Base-by-base conservation (phyloP, 2,797 vertebrate species). In the Ara ararauna region DNA sequence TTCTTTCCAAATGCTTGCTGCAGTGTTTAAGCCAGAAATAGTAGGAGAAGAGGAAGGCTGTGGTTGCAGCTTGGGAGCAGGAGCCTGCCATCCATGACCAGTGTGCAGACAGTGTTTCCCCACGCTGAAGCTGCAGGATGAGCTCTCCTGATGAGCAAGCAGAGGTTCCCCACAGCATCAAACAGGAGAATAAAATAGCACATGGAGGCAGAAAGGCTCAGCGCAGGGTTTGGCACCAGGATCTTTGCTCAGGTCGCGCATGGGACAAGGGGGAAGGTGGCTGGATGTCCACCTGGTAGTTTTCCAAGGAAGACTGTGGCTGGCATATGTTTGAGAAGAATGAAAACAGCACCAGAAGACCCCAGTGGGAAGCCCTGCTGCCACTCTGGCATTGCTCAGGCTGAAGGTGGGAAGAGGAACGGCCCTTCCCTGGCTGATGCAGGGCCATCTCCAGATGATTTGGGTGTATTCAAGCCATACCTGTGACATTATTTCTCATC, bases 101-200 rank as follows among this genome's bases (percentile, higher is more conserved):
- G 7, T 0, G 0, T 18, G 23, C 32, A 5, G 0, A 10, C 27
- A 9, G 38, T 1, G 54, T 7, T 81, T 82, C n/a, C 15, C 12
- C 22, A 15, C 0, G 0, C 3, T 60, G 64, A 68, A 26, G 7
- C 4, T 7, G 67, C 2, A 6, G 84, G 77, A 22, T 60, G 76
- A 61, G 73, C 66, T 53, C 23, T 64, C 53, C 82, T 65, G 82
- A 22, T 80, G 79, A 54, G 7, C 1, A 2, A 85, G 67, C 67
- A 76, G 75, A 64, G 38, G 48, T 51, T 30, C 27, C 36, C 29
- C 27, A 17, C 17, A 3, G 56, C 73, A 21, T 65, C 80, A 32
- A 13, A 38, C 16, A 26, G 29, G 19, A 53, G 36, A 17, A 27
- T 32, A 20, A 58, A 72, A 19, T 4, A 50, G 19, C 40, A 21